Evolutionary conservation across 1,140 invertebrate species (phyloP).

Genomic region (Brevipalpus yothersi): DNA sequence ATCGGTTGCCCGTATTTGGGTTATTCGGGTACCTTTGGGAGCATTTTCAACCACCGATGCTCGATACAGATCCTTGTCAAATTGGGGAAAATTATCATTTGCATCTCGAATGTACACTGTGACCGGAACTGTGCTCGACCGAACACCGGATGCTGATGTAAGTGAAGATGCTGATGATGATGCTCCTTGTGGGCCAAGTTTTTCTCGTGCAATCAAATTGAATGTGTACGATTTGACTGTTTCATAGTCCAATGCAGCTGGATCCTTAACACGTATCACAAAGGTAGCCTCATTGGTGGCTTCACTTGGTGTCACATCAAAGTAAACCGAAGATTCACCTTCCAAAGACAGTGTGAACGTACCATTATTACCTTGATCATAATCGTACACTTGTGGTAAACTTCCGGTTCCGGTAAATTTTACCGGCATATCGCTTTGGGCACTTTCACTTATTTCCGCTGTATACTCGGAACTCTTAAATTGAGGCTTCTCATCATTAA

Average conservation of each 20-base stretch:
- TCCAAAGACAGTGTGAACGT: conserved; percentile 59
- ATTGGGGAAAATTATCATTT: conserved; percentile 82
- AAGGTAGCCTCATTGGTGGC: conserved; percentile 80
- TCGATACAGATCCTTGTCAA: conserved; percentile 40
- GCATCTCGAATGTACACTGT: conserved; percentile 62
- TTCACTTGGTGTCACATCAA: conserved; percentile 61
- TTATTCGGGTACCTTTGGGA: conserved; percentile 46
- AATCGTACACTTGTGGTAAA: conserved; percentile 6
- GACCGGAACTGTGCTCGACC: conserved; percentile 43
- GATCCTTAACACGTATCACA: conserved; percentile 61
- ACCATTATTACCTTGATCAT: conserved; percentile 55
- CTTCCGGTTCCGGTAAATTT: conserved; percentile 46
- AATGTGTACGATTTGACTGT: conserved; percentile 28
- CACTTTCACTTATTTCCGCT: conserved; percentile 73
- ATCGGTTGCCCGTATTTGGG: conserved; percentile 47
- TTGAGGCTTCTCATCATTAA: conserved; percentile 72
- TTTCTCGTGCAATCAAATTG: conserved; percentile 15
- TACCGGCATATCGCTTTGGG: conserved; percentile 63
- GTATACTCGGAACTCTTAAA: conserved; percentile 52
- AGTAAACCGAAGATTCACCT: conserved; percentile 40
- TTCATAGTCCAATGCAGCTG: conserved; percentile 56
- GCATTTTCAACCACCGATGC: conserved; percentile 43
- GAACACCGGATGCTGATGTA: not conserved
- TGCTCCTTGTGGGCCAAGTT: not conserved
- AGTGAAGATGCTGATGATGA: not conserved